Conservation (phyloP, 2,113 vertebrate genomes). For the Myiagra hebetior region DNA sequence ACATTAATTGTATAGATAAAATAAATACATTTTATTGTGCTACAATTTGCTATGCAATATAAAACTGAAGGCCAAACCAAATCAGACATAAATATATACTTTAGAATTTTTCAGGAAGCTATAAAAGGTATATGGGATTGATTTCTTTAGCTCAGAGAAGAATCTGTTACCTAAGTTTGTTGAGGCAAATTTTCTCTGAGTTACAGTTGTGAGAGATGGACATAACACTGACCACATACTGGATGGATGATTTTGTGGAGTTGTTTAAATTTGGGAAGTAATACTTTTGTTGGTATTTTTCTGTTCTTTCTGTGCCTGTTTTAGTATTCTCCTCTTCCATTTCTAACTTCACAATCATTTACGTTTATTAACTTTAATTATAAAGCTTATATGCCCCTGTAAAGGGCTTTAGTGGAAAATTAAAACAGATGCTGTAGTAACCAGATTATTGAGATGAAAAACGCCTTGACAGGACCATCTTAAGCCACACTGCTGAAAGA, state of each 20-base stretch:
- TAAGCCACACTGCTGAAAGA: not conserved
- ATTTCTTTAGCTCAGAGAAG: not conserved
- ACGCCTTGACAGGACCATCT: not conserved
- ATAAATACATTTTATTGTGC: not conserved
- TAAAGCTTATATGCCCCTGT: not conserved
- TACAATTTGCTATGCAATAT: not conserved
- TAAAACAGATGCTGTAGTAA: not conserved
- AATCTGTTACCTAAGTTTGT: not conserved
- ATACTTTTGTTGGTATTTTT: not conserved
- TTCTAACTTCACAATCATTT: not conserved
- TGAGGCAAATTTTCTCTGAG: not conserved
- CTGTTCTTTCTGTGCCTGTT: not conserved
- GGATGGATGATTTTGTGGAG: not conserved
- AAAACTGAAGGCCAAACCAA: not conserved
- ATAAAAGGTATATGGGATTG: not conserved
- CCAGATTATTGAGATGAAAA: not conserved
- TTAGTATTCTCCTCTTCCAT: not conserved
- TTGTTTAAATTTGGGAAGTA: not conserved
- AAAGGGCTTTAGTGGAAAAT: not conserved
- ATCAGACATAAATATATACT: not conserved
- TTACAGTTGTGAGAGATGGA: not conserved
- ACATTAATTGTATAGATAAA: not conserved
- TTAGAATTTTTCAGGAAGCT: not conserved
- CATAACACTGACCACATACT: fast-evolving
- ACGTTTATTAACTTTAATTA: not conserved